These are phyloP conservation scores for Drosophila kepulauana DNA, from an alignment of 1,140 invertebrate genomes.

Conservation along the genomic window DNA sequence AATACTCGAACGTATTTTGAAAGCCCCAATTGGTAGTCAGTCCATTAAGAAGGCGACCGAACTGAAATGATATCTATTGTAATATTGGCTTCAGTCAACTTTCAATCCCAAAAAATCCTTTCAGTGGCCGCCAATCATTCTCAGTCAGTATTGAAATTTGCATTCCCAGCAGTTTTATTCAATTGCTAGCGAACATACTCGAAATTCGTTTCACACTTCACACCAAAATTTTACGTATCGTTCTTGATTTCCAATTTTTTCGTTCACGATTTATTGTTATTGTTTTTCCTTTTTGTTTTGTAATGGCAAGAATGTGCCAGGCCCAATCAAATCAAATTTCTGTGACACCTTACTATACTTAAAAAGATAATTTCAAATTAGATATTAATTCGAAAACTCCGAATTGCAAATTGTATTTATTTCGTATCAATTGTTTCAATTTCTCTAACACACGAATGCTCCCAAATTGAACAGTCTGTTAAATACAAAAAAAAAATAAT, in stretches of 20 bases:
- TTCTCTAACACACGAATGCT: constrained; percentile 11
- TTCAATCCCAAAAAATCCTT: constrained; percentile 28
- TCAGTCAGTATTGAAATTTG: constrained; percentile 56
- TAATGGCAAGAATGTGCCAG: constrained; percentile 42
- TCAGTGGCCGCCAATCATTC: constrained; percentile 53
- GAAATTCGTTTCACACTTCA: constrained; percentile 56
- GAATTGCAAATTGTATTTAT: constrained; percentile 71
- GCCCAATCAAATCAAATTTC: constrained; percentile 60
- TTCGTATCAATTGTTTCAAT: constrained; percentile 47
- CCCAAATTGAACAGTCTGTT: constrained; percentile 41
- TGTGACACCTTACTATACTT: constrained; percentile 83
- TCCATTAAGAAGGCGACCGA: constrained; percentile 20
- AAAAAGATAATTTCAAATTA: constrained; percentile 54
- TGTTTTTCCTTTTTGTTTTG: constrained; percentile 32
- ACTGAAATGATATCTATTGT: constrained; percentile 33
- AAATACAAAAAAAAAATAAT: neutral
- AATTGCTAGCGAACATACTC: constrained; percentile 43
- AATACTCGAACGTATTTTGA: constrained; percentile 28
- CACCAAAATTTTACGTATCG: constrained; percentile 43
- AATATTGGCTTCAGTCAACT: constrained; percentile 11
- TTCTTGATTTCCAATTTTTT: constrained; percentile 36
- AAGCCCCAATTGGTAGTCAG: constrained; percentile 44
- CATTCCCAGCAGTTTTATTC: constrained; percentile 70
- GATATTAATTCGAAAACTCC: constrained; percentile 60
- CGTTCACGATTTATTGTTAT: constrained; percentile 13